Evolutionary conservation across 2,888 invertebrate species (phyloP), one percentile per base, ranked within the genome.

Genomic region (Nemapogon koenigi): DNA sequence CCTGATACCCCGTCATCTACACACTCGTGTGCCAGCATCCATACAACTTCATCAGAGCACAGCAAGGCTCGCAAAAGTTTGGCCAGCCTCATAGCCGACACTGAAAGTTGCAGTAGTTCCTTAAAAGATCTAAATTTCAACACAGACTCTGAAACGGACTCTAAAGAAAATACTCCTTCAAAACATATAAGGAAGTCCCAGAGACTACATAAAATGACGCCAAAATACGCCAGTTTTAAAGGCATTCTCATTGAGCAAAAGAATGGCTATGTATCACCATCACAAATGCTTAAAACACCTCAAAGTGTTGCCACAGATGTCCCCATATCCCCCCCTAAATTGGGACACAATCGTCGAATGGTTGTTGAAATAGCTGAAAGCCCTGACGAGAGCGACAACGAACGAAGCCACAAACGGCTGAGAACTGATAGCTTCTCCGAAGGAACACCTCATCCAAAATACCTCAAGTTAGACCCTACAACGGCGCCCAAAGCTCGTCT

Each of bases 51-150:
- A 0, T 78, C 76, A 4, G 69, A 71, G 8, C 69, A 73, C n/a
- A 75, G 75, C 53, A 52, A 60, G 8, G 78, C 75, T 7, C 57
- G 78, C 3, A 75, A 75, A 43, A 73, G 73, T 46, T 55, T 78
- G 3, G 73, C 73, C 33, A 70, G 63, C 45, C 63, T 78, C 33
- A 76, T 75, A 14, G 78, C 76, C 11, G 78, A 79, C 46, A 69
- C 78, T 2, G 80, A 80, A 45, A 79, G 78, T 49, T 79, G 79
- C 49, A 79, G 78, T 51, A 79, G 78, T 48, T 79, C 79, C 3
- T 45, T 80, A 6, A 76, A 79, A 64, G 79, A 78, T 46, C 57
- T 79, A 0, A 80, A 72, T 46, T 79, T 80, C 39, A 71, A 79
- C 43, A 60, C 76, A 0, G 79, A 79, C 43, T 76, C 79, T 2